Conservation (phyloP, 2,888 invertebrate genomes). For the Agrotis exclamationis region DNA sequence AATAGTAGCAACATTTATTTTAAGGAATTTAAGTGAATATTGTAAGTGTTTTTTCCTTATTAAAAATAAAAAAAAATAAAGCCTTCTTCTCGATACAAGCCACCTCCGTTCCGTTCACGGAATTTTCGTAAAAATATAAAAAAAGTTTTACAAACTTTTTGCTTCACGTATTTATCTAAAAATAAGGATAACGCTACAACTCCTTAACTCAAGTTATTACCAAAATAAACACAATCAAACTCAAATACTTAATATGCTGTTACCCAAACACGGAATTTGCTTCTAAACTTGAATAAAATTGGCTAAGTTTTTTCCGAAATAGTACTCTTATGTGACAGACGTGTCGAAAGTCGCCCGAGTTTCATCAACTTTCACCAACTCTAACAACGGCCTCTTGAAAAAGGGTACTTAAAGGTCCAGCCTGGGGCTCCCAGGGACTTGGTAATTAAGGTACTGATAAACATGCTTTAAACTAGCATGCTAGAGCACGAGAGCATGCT, state of each 20-base stretch:
- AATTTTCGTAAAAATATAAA: no score
- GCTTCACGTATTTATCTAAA: no score
- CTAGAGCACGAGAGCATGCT: no score
- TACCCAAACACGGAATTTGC: conserved; percentile 2
- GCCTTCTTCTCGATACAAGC: no score
- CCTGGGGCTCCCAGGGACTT: neutral
- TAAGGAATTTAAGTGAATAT: no score
- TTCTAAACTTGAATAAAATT: conserved; percentile 41
- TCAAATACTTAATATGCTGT: neutral
- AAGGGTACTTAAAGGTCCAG: conserved; percentile 26
- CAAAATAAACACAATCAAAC: conserved; percentile 16
- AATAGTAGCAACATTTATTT: no score
- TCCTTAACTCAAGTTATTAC: neutral
- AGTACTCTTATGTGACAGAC: conserved; percentile 37
- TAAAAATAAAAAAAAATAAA: no score
- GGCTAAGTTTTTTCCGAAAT: conserved; percentile 47
- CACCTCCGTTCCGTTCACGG: no score
- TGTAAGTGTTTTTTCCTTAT: no score
- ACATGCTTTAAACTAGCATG: no score
- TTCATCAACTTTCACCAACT: conserved; percentile 43
- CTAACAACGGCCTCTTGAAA: conserved; percentile 32
- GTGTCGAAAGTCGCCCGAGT: conserved; percentile 32
- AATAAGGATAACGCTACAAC: no score
- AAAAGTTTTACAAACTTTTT: no score
- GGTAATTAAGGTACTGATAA: conserved; percentile 25